phyloP scores from a whole-genome alignment of 2,113 vertebrate species.

The Donacobius atricapilla region DNA sequence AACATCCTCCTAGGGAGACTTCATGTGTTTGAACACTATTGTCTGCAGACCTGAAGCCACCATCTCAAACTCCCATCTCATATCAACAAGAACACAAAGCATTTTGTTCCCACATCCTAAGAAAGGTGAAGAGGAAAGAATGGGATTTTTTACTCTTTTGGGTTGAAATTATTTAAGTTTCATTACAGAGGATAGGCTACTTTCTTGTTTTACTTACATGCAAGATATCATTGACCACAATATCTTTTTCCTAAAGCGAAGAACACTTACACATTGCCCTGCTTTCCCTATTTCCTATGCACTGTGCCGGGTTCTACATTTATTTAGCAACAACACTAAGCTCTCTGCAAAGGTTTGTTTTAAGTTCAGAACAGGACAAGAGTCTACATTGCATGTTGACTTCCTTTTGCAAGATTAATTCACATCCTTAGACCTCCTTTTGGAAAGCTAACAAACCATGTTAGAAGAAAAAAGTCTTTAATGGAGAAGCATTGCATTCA shows the following conservation, averaged over 20 bases:
- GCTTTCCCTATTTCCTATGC: neutral
- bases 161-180: neutral
- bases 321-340: neutral
- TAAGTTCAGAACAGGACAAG: neutral
- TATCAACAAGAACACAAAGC: neutral
- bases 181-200: neutral
- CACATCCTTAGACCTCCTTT: constrained; percentile 25
- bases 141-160: neutral
- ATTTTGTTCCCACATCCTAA: neutral
- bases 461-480: neutral
- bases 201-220: neutral
- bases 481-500: neutral
- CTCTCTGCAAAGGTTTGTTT: neutral
- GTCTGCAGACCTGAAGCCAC: neutral
- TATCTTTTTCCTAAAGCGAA: neutral
- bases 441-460: neutral
- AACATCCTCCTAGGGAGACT: neutral
- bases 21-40: neutral
- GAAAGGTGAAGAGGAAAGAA: neutral
- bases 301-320: neutral
- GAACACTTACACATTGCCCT: neutral
- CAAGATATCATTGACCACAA: neutral
- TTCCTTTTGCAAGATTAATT: constrained; percentile 56
- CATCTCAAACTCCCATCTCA: neutral
- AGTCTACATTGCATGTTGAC: constrained; percentile 25